These are phyloP conservation scores for Natator depressus DNA, from an alignment of 2,113 vertebrate species.

Conservation along the genomic window DNA sequence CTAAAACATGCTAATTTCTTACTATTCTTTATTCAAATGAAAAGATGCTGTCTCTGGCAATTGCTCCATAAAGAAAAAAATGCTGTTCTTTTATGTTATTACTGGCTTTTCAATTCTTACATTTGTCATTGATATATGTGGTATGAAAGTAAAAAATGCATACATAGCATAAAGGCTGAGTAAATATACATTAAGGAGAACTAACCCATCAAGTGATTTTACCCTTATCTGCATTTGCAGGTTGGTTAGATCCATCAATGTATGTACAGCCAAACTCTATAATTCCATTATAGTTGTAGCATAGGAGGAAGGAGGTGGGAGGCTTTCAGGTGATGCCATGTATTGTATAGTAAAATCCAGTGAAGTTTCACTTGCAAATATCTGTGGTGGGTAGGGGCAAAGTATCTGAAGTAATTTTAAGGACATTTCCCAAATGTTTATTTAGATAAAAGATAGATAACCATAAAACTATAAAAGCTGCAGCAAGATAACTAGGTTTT, in stretches of 20 bases:
- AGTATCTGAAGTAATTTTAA: slow-evolving; percentile 90
- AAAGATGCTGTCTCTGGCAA: slow-evolving; percentile 18
- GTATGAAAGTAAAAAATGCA: slow-evolving; percentile 83
- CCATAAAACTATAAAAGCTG: slow-evolving; percentile 84
- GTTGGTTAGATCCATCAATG: slow-evolving; percentile 93
- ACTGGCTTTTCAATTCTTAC: slow-evolving; percentile 79
- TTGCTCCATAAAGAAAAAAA: neutral
- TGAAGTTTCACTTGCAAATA: slow-evolving; percentile 82
- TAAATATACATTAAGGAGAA: slow-evolving; percentile 87
- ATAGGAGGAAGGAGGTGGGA: slow-evolving; percentile 40
- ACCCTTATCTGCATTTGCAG: slow-evolving; percentile 97
- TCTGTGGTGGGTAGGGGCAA: slow-evolving; percentile 77
- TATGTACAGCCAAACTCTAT: slow-evolving; percentile 79
- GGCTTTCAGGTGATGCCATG: slow-evolving; percentile 24
- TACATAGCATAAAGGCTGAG: slow-evolving; percentile 84
- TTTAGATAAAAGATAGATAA: slow-evolving; percentile 93
- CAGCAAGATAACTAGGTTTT: slow-evolving; percentile 94
- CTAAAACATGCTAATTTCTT: slow-evolving; percentile 29
- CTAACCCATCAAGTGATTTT: slow-evolving; percentile 80
- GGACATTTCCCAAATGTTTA: slow-evolving; percentile 93
- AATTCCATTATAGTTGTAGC: slow-evolving; percentile 81
- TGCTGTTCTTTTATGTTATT: slow-evolving; percentile 66
- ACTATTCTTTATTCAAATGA: slow-evolving; percentile 61
- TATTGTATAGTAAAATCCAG: slow-evolving; percentile 58
- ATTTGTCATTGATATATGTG: slow-evolving; percentile 91